Percentiles rank a stretch among this genome's conserved stretches.
Conservation (phyloP, 2,797 vertebrate species). For the Sebastes glaucus region DNA sequence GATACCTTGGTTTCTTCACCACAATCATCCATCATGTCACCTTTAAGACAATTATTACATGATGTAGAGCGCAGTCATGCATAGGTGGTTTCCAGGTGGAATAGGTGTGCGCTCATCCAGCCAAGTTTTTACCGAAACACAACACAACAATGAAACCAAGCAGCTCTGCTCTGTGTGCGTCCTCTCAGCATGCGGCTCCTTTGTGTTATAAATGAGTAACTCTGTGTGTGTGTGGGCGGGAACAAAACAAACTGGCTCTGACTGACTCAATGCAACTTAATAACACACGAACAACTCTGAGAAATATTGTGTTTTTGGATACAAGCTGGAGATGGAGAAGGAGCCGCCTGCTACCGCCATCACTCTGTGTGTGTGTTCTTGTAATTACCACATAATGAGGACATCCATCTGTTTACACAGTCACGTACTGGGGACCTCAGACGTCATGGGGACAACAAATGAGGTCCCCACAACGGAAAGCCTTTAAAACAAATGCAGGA, state of each 20-base stretch:
- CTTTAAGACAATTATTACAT: neutral
- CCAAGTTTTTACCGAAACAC: conserved; percentile 10
- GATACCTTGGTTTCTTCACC: neutral
- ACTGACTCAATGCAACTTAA: conserved; percentile 1
- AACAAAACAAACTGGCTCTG: neutral
- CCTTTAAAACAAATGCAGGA: no score
- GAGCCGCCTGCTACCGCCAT: neutral
- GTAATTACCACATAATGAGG: no score
- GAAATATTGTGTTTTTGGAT: neutral
- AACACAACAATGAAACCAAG: neutral
- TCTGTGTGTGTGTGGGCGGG: conserved; percentile 28
- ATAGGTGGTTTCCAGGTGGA: neutral
- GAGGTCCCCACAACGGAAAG: no score
- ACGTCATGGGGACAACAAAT: no score
- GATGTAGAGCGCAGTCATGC: neutral
- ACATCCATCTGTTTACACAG: no score
- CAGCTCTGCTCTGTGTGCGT: conserved; percentile 10
- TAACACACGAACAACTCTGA: conserved; percentile 21
- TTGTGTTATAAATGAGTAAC: conserved; percentile 59
- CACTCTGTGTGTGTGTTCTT: neutral
- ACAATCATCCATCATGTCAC: neutral
- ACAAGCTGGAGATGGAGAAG: conserved; percentile 3
- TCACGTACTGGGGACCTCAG: no score
- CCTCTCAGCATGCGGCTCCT: conserved; percentile 35
- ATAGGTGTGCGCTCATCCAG: neutral